A percentile compares a stretch with the other conserved stretches of the same genome.
phyloP scores from a whole-genome alignment of 2,888 invertebrate genomes.

The Uropetala carovei region DNA sequence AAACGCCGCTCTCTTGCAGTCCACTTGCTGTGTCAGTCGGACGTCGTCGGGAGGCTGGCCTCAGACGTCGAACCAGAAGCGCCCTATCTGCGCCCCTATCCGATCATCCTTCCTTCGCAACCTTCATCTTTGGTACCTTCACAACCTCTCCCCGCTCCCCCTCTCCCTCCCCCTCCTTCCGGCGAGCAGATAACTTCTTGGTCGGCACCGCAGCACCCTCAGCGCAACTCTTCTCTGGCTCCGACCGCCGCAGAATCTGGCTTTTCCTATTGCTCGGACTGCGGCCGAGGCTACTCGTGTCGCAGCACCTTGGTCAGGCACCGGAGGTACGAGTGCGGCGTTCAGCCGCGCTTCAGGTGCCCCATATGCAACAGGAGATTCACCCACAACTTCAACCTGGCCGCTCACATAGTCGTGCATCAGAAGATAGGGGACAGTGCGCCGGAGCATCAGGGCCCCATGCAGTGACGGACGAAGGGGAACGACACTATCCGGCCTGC shows the following conservation, averaged over 20 bases:
- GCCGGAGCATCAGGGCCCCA: not conserved
- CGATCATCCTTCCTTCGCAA: not conserved
- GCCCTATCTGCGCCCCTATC: slow-evolving; percentile 8
- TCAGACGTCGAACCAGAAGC: slow-evolving; percentile 19
- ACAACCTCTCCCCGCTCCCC: not conserved
- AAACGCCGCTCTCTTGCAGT: slow-evolving; percentile 59
- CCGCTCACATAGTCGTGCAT: slow-evolving; percentile 68
- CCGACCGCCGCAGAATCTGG: not conserved
- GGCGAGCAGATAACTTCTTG: not conserved
- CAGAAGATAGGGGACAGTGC: not conserved
- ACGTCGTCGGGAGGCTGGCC: slow-evolving; percentile 44
- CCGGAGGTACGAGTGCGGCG: slow-evolving; percentile 80
- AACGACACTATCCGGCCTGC: not conserved
- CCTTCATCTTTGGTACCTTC: not conserved
- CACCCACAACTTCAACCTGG: slow-evolving; percentile 81
- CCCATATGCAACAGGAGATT: slow-evolving; percentile 81
- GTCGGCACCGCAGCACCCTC: not conserved
- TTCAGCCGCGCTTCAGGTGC: slow-evolving; percentile 83
- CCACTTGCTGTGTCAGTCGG: slow-evolving; percentile 46
- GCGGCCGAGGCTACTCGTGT: slow-evolving; percentile 71
- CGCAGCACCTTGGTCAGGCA: slow-evolving; percentile 74
- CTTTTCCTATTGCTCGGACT: slow-evolving; percentile 70
- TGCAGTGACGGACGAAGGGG: slow-evolving; percentile 19
- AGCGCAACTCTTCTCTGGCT: slow-evolving; percentile 43
- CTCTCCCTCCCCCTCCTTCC: not conserved